These are phyloP conservation scores for Beris chalybata DNA, from an alignment of 2,888 invertebrate genomes.

Conservation along the genomic window DNA sequence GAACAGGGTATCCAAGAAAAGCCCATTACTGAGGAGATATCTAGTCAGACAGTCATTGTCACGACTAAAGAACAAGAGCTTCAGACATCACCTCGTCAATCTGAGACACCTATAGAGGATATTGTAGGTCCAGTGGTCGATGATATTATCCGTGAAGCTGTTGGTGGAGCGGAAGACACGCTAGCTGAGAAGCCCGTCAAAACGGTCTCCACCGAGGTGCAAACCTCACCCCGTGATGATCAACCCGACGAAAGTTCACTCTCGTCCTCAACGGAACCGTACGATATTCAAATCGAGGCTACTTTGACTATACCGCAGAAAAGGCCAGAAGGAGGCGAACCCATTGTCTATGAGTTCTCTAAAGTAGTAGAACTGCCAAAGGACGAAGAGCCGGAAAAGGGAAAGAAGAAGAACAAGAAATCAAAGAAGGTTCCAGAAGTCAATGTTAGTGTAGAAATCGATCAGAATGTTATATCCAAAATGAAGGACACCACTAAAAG, in stretches of 20 bases:
- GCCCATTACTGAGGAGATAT: slow-evolving; percentile 43
- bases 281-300: slow-evolving; percentile 59
- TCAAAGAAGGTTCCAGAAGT: slow-evolving; percentile 53
- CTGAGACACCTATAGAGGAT: slow-evolving; percentile 38
- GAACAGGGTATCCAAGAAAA: slow-evolving; percentile 44
- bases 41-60: slow-evolving; percentile 48
- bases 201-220: slow-evolving; percentile 30
- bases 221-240: slow-evolving; percentile 46
- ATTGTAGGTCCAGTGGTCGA: slow-evolving; percentile 5
- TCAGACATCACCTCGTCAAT: slow-evolving; percentile 51
- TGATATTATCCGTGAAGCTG: slow-evolving; percentile 4
- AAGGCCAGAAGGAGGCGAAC: slow-evolving; percentile 40
- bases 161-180: slow-evolving; percentile 40
- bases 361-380: slow-evolving; percentile 50
- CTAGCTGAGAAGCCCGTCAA: not conserved
- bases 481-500: slow-evolving; percentile 4
- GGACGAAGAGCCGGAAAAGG: slow-evolving; percentile 56
- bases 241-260: slow-evolving; percentile 32
- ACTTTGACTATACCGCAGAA: slow-evolving; percentile 63
- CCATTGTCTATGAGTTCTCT: slow-evolving; percentile 48
- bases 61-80: slow-evolving; percentile 50
- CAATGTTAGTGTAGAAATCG: slow-evolving; percentile 49
- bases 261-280: slow-evolving; percentile 54
- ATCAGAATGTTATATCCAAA: slow-evolving; percentile 41
- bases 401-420: slow-evolving; percentile 46